A percentile compares a stretch with the other conserved stretches of the same genome.
Evolutionary conservation across 2,888 invertebrate species (phyloP).

Genomic region (Lysandra bellargus): DNA sequence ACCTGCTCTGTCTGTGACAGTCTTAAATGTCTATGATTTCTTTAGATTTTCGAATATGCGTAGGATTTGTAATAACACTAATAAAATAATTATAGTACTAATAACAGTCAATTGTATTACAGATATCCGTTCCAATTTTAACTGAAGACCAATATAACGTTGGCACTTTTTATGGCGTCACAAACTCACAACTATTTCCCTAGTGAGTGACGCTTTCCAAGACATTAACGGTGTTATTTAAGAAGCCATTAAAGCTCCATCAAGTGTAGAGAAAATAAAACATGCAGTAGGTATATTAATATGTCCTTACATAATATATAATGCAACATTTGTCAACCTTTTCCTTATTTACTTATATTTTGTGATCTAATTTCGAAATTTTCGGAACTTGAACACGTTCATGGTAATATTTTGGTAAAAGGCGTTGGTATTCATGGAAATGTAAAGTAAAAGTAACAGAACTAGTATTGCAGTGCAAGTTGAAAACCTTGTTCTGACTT

Average conservation of each 20-base stretch:
- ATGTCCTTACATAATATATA: constrained; percentile 10
- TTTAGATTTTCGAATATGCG: neutral
- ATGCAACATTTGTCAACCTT: neutral
- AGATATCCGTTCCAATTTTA: constrained; percentile 3
- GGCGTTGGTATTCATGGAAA: neutral
- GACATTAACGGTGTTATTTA: constrained; percentile 16
- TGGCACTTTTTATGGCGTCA: constrained; percentile 1
- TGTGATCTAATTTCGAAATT: constrained; percentile 4
- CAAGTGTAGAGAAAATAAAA: constrained; percentile 21
- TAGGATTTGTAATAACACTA: neutral
- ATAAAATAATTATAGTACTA: neutral
- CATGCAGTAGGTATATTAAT: neutral
- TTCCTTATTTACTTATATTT: constrained; percentile 5
- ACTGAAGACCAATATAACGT: neutral
- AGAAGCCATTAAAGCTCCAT: constrained; percentile 21
- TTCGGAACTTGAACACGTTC: neutral
- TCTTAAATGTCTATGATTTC: too few relatives aligned
- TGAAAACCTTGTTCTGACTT: neutral
- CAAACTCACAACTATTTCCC: constrained; percentile 19
- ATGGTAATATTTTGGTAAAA: neutral
- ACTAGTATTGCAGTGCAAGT: neutral
- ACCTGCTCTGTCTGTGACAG: too few relatives aligned
- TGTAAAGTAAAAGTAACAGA: constrained; percentile 4
- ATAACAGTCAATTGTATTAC: neutral
- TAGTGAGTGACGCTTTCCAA: constrained; percentile 13